phyloP scores from a whole-genome alignment of 2,888 invertebrate genomes.

The Heteromyza rotundicornis region DNA sequence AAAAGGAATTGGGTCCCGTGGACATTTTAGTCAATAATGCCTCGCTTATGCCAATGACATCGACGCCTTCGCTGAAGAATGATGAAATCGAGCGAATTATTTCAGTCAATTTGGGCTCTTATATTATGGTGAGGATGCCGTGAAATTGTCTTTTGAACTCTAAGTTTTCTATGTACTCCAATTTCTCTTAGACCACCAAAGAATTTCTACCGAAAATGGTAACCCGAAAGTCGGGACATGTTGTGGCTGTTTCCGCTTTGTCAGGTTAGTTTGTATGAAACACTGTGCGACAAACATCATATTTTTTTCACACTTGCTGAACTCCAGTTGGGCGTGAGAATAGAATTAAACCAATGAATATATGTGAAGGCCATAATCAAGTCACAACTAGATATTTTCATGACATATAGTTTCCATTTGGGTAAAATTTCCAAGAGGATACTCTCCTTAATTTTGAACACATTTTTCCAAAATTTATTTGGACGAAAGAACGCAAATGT shows the following conservation, averaged over 20 bases:
- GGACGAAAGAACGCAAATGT: too few species aligned
- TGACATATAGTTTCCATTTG: too few species aligned
- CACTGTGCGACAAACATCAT: not conserved
- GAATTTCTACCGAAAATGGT: slow-evolving; percentile 63
- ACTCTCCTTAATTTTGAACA: too few species aligned
- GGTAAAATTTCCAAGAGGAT: too few species aligned
- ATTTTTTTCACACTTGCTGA: not conserved
- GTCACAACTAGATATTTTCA: too few species aligned
- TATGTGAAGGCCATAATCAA: too few species aligned
- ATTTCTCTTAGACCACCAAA: slow-evolving; percentile 58
- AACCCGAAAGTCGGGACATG: slow-evolving; percentile 60
- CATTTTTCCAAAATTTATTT: too few species aligned
- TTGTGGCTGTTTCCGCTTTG: slow-evolving; percentile 63
- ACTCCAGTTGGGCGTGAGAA: too few species aligned
- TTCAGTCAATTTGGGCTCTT: slow-evolving; percentile 62
- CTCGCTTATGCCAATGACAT: slow-evolving; percentile 61
- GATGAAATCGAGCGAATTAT: slow-evolving; percentile 62
- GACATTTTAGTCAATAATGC: slow-evolving; percentile 64
- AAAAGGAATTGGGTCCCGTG: slow-evolving; percentile 60
- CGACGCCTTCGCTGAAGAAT: slow-evolving; percentile 56
- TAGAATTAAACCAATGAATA: too few species aligned
- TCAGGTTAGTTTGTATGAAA: slow-evolving; percentile 45
- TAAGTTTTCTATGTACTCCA: not conserved
- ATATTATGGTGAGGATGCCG: slow-evolving; percentile 58
- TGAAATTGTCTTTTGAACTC: not conserved